Evolutionary conservation across 2,797 vertebrate species (phyloP).

Genomic region (Scolopax rusticola): DNA sequence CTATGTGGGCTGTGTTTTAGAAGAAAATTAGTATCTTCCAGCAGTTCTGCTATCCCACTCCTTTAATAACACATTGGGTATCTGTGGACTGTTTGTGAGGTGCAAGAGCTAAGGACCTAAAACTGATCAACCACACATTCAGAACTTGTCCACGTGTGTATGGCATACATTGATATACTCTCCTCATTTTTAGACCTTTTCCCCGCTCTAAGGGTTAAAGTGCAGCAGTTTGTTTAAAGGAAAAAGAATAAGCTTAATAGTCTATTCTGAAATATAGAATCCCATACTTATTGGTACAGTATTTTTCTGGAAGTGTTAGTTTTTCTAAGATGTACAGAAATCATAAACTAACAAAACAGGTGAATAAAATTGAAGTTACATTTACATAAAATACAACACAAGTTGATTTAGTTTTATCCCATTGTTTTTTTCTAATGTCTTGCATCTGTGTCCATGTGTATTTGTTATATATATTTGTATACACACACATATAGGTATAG

Average conservation of each 20-base stretch:
- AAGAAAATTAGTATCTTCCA: neutral
- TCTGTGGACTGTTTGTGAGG: neutral
- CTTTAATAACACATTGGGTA: neutral
- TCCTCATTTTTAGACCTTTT: neutral
- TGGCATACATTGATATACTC: neutral
- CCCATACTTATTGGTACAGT: neutral
- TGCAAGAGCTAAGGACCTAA: neutral
- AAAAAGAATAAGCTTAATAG: neutral
- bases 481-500: accelerated
- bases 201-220: neutral
- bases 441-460: neutral
- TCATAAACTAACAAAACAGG: neutral
- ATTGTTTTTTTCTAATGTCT: neutral
- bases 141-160: neutral
- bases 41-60: neutral
- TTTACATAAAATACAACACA: neutral
- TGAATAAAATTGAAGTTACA: neutral
- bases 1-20: neutral
- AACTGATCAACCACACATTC: neutral
- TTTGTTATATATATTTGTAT: neutral
- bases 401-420: neutral
- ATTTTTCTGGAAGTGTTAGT: neutral
- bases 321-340: neutral
- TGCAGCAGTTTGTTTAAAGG: neutral
- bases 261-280: neutral